These are phyloP conservation scores for Lepidurus apus DNA, from an alignment of 1,140 invertebrate species.

Conservation along the genomic window DNA sequence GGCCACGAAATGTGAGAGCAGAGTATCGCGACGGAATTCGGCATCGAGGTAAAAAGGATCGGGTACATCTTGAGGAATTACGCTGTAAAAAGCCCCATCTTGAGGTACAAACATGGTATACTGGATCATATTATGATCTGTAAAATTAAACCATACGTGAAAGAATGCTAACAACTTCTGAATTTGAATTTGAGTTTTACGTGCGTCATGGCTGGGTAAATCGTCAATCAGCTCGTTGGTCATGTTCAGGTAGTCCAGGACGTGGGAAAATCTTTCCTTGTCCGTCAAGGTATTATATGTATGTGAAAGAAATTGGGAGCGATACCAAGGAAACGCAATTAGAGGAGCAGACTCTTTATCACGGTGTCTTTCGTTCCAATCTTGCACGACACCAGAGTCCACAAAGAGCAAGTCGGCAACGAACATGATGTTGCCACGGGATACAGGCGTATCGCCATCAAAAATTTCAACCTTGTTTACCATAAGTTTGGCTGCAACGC, in stretches of 20 bases:
- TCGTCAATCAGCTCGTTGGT: constrained; percentile 46
- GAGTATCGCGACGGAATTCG: constrained; percentile 49
- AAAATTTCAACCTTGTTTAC: constrained; percentile 55
- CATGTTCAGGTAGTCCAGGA: constrained; percentile 50
- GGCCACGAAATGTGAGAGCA: constrained; percentile 58
- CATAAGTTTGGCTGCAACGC: constrained; percentile 39
- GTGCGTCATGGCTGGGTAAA: constrained; percentile 53
- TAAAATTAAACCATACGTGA: constrained; percentile 31
- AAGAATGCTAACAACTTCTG: constrained; percentile 24
- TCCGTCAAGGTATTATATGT: constrained; percentile 55
- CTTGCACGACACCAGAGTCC: constrained; percentile 53
- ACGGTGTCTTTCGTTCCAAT: constrained; percentile 54
- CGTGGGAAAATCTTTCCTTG: constrained; percentile 50
- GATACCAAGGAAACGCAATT: constrained; percentile 57
- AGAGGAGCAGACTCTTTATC: constrained; percentile 59
- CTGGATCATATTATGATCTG: constrained; percentile 40
- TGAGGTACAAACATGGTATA: constrained; percentile 60
- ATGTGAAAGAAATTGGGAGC: constrained; percentile 57
- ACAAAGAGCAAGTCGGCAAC: constrained; percentile 57
- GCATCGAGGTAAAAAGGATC: constrained; percentile 54
- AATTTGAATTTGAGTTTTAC: constrained; percentile 38
- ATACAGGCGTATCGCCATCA: constrained; percentile 53
- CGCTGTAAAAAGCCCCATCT: constrained; percentile 53
- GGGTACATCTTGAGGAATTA: constrained; percentile 51
- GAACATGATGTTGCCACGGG: constrained; percentile 56